A percentile compares a stretch with the other conserved stretches of the same genome.
Conservation (phyloP, 2,797 vertebrate genomes). For the Coregonus suidteri region DNA sequence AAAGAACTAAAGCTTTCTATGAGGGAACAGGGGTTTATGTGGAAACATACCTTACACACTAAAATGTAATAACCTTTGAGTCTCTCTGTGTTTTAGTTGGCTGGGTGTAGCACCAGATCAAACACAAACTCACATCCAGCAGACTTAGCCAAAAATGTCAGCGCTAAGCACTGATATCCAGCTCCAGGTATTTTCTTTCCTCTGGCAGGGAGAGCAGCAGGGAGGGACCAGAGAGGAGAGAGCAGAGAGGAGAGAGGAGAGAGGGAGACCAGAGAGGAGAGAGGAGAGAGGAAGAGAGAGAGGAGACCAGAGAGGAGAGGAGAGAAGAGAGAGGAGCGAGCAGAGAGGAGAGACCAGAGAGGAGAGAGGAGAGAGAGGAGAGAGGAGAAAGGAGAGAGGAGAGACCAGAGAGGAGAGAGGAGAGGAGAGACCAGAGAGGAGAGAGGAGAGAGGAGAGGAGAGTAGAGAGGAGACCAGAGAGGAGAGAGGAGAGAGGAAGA, state of each 20-base stretch:
- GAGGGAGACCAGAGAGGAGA: too few relatives aligned
- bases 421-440: too few relatives aligned
- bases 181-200: constrained; percentile 80
- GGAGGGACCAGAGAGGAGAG: constrained; percentile 25
- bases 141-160: constrained; percentile 78
- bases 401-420: too few relatives aligned
- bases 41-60: constrained; percentile 81
- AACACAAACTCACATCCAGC: constrained; percentile 76
- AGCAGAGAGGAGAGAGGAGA: constrained; percentile 44
- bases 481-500: too few relatives aligned
- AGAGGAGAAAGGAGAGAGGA: too few relatives aligned
- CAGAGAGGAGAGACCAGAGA: too few relatives aligned
- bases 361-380: too few relatives aligned
- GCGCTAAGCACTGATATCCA: constrained; percentile 70
- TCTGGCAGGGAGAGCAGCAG: constrained; percentile 51
- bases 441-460: too few relatives aligned
- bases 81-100: constrained; percentile 80
- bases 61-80: constrained; percentile 82
- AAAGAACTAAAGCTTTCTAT: constrained; percentile 67
- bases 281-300: background rate
- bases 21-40: constrained; percentile 73
- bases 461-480: too few relatives aligned
- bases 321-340: too few relatives aligned
- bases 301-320: too few relatives aligned
- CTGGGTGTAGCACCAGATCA: constrained; percentile 71